Conservation (phyloP, 2,113 vertebrate species). For the Coregonus clupeaformis region DNA sequence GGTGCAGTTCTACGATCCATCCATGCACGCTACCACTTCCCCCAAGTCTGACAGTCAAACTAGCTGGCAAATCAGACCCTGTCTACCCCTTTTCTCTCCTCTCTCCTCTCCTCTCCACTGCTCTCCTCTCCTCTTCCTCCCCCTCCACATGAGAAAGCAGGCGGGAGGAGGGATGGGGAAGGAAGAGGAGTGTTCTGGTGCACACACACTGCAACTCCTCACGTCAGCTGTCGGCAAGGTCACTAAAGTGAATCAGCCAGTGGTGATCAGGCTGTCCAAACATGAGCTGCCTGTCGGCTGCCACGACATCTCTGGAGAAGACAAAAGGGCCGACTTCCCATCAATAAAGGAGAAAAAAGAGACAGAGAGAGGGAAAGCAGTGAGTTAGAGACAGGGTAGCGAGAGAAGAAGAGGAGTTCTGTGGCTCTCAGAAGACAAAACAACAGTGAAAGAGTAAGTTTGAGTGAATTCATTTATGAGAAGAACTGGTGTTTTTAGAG, state of each 20-base stretch:
- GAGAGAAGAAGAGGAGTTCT: slow-evolving; percentile 1
- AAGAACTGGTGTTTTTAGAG: background rate
- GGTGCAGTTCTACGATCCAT: background rate
- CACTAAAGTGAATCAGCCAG: slow-evolving; percentile 45
- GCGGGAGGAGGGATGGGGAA: background rate
- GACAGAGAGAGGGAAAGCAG: slow-evolving; percentile 12
- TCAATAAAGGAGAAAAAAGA: slow-evolving; percentile 47
- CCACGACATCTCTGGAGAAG: slow-evolving; percentile 45
- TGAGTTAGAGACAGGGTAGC: slow-evolving; percentile 4
- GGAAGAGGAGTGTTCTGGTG: slow-evolving; percentile 34
- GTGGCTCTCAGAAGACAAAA: background rate
- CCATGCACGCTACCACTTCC: background rate
- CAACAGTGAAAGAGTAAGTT: slow-evolving; percentile 34
- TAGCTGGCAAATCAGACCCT: slow-evolving; percentile 9
- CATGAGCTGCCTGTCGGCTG: slow-evolving; percentile 42
- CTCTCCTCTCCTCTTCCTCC: background rate
- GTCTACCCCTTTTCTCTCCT: too few relatives aligned
- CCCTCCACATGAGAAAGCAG: background rate
- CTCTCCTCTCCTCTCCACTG: too few relatives aligned
- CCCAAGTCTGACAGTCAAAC: background rate
- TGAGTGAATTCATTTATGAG: slow-evolving; percentile 39
- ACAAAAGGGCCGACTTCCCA: slow-evolving; percentile 48
- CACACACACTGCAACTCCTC: too few relatives aligned
- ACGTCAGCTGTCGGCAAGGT: slow-evolving; percentile 34
- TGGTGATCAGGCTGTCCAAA: slow-evolving; percentile 41